These are phyloP conservation scores for Apodemus agrarius DNA, from an alignment of 2,797 vertebrate genomes.

Conservation along the genomic window DNA sequence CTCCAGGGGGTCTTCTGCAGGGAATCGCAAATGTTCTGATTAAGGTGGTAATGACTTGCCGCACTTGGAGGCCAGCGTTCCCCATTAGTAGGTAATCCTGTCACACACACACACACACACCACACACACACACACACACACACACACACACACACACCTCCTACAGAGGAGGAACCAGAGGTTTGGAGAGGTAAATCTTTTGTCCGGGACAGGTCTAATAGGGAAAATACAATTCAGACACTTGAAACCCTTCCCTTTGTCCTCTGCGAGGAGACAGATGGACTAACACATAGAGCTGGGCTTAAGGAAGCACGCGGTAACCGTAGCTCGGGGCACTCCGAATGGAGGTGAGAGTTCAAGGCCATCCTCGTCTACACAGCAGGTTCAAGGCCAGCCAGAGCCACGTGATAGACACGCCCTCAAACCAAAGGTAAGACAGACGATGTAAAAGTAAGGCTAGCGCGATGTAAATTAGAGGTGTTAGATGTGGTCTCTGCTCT, in stretches of 20 bases:
- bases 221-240: background rate
- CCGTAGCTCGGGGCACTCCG: background rate
- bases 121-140: too few relatives aligned
- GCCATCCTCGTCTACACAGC: background rate
- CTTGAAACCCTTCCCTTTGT: background rate
- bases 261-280: background rate
- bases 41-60: background rate
- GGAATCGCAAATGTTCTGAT: background rate
- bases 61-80: background rate
- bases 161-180: background rate
- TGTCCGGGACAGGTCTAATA: background rate
- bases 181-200: background rate
- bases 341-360: background rate
- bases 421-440: background rate
- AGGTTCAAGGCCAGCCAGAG: background rate
- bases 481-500: background rate
- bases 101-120: too few relatives aligned
- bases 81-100: background rate
- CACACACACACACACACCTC: too few relatives aligned
- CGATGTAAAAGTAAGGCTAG: background rate
- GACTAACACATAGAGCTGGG: background rate
- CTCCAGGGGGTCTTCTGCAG: too few relatives aligned
- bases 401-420: too few relatives aligned
- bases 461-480: background rate
- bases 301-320: background rate